Evolutionary conservation across 2,888 invertebrate species (phyloP).

Genomic region (Orthonychiurus folsomi): DNA sequence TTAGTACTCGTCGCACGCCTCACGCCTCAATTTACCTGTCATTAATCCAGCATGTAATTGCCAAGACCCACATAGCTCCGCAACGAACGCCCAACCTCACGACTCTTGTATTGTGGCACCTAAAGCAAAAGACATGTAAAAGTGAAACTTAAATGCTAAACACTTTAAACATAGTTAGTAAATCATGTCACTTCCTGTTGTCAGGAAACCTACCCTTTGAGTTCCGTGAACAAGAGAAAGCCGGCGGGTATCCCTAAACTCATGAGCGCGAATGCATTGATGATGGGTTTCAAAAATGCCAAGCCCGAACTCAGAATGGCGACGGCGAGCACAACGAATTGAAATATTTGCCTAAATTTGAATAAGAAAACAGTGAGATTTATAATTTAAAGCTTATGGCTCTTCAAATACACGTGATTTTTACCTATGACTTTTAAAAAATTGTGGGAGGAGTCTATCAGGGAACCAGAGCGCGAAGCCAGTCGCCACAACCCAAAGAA

Average conservation of each 20-base stretch:
- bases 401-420: too few species aligned
- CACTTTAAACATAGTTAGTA: too few species aligned
- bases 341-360: constrained; percentile 52
- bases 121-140: too few species aligned
- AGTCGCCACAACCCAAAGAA: constrained; percentile 72
- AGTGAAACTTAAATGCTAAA: too few species aligned
- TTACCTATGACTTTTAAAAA: constrained; percentile 58
- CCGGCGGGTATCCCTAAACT: constrained; percentile 61
- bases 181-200: not conserved
- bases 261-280: constrained; percentile 75
- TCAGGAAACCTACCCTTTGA: constrained; percentile 60
- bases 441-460: constrained; percentile 58
- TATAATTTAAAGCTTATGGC: too few species aligned
- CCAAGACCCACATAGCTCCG: constrained; percentile 58
- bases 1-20: too few species aligned
- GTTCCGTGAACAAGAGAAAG: constrained; percentile 56
- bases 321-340: constrained; percentile 52
- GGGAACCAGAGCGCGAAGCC: constrained; percentile 68
- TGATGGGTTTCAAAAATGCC: constrained; percentile 64
- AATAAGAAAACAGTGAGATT: too few species aligned
- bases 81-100: constrained; percentile 63
- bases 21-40: constrained; percentile 50
- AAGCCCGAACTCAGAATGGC: constrained; percentile 59
- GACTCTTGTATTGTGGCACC: constrained; percentile 53
- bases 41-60: constrained; percentile 67